These are phyloP conservation scores for Plecotus auritus DNA, from an alignment of 2,113 vertebrate species.

Conservation along the genomic window DNA sequence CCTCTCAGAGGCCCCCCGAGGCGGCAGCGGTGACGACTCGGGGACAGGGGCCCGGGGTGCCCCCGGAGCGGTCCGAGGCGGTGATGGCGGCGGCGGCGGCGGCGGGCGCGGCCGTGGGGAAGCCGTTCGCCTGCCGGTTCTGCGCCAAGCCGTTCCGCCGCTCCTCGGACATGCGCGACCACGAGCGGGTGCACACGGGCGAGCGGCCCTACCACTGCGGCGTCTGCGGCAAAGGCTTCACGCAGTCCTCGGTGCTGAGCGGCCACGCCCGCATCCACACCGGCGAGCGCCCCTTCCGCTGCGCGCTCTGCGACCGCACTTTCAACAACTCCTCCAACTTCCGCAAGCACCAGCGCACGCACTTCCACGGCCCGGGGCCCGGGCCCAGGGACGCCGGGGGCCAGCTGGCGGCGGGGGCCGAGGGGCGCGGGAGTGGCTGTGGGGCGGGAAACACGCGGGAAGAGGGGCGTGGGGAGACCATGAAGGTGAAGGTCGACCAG, in stretches of 20 bases:
- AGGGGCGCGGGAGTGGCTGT: neutral
- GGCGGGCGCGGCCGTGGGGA: constrained; percentile 23
- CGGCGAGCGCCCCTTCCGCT: constrained; percentile 75
- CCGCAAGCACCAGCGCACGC: constrained; percentile 77
- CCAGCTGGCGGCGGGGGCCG: neutral
- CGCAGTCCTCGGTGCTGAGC: constrained; percentile 76
- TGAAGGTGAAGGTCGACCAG: neutral
- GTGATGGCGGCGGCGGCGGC: constrained; percentile 41
- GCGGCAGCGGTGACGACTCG: neutral
- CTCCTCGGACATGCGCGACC: constrained; percentile 76
- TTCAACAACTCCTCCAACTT: constrained; percentile 78
- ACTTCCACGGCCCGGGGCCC: constrained; percentile 39
- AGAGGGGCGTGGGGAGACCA: neutral
- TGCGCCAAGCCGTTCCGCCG: constrained; percentile 75
- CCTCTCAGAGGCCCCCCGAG: neutral
- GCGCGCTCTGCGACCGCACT: constrained; percentile 63
- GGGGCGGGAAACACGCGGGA: neutral
- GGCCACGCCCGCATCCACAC: constrained; percentile 76
- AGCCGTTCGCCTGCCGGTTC: constrained; percentile 76
- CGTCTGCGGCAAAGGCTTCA: constrained; percentile 90
- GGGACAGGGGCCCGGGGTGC: neutral
- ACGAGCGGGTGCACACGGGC: constrained; percentile 86
- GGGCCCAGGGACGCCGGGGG: neutral
- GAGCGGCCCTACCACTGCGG: constrained; percentile 90
- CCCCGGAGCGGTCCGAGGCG: constrained; percentile 32